Base-by-base conservation (phyloP, 2,888 invertebrate species). In the Polydesmus complanatus region DNA sequence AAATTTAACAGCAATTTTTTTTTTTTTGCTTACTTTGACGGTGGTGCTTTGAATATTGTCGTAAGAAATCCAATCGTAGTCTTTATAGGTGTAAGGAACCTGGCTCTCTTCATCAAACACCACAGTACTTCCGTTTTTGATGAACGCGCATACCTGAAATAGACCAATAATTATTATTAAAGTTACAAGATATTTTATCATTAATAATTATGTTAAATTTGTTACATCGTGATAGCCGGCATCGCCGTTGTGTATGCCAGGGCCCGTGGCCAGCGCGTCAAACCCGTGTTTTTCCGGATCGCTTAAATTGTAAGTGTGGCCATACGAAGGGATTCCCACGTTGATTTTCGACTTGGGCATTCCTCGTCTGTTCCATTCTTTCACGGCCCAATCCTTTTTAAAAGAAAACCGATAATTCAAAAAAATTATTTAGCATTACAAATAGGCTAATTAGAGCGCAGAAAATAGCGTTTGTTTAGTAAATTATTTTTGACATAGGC, bases 261-360 rank as follows among this genome's bases (percentile, higher is more conserved):
- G 78, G 1, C 83, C 85, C 5, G 77, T 76, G 0, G 86, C 82
- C 0, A 90, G 88, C 18, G 87, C 84, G 56, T 81, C 80, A 3
- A 88, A 75, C 2, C 77, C 80, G 61, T 81, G 79, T 71, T 87
- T 87, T 14, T 78, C 71, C 0, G 78, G 70, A 74, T 86, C 88
- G 0, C 83, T 77, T 54, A 92, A 75, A 50, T 77, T 80, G 69
- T 83, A 90, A 2, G 84, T 81, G 70, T 90, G 89, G 0, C 89
- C 92, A 71, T 90, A 94, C 0, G 88, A 87, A 3, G 94, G 92
- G 68, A 93, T 78, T 0, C 93, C 93, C 1, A 93, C 78, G 11
- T 90, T 81, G 19, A 93, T 81, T 73, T 91, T 92, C 51, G 80
- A 78, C 48, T 78, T 78, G 21, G 85, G 84, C 74, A 94, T 80